Evolutionary conservation across 2,888 invertebrate genomes (phyloP).

Genomic region (Deilephila porcellus): DNA sequence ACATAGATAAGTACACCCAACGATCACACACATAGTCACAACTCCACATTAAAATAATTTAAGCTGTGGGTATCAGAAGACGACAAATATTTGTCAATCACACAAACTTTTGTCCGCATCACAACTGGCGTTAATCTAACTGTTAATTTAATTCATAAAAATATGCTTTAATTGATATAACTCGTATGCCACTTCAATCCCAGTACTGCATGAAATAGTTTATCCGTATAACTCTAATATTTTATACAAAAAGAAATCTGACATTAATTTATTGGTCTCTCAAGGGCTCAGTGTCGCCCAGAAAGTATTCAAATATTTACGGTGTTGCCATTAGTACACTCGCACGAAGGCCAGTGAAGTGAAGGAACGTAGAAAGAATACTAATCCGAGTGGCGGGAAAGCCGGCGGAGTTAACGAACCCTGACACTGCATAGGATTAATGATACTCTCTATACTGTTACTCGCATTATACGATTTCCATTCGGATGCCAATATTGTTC

Average conservation of each 20-base stretch:
- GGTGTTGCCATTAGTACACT: constrained; percentile 1
- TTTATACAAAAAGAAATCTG: not conserved
- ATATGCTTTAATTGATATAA: too few relatives aligned
- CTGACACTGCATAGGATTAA: constrained; percentile 36
- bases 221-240: not conserved
- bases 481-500: not conserved
- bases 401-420: constrained; percentile 38
- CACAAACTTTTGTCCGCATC: too few relatives aligned
- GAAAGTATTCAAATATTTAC: constrained; percentile 23
- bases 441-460: constrained; percentile 38
- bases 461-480: constrained; percentile 31
- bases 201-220: not conserved
- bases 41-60: too few relatives aligned
- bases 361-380: constrained; percentile 41
- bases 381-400: constrained; percentile 34
- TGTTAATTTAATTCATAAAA: too few relatives aligned
- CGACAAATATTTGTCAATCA: too few relatives aligned
- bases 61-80: too few relatives aligned
- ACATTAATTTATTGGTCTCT: not conserved
- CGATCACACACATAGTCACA: too few relatives aligned
- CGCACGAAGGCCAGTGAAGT: constrained; percentile 33
- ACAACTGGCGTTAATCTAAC: too few relatives aligned
- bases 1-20: too few relatives aligned
- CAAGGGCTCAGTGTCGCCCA: not conserved
- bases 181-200: not conserved